phyloP scores from a whole-genome alignment of 2,888 invertebrate genomes.

The Crocallis elinguaria region DNA sequence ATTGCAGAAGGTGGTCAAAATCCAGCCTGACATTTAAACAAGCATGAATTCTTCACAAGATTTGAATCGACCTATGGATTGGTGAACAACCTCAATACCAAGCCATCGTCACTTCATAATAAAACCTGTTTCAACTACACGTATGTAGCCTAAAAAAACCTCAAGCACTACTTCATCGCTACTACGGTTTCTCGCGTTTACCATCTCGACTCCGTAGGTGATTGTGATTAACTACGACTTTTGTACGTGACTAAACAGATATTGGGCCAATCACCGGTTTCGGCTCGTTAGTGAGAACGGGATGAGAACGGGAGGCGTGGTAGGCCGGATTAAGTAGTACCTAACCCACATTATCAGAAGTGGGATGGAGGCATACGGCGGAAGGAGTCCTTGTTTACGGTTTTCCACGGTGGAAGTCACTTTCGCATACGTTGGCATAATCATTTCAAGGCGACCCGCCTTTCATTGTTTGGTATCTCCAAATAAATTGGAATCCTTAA shows the following conservation, averaged over 20 bases:
- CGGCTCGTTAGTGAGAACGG: conserved; percentile 52
- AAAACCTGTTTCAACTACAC: too few relatives aligned
- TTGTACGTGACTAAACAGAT: conserved; percentile 63
- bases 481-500: too few relatives aligned
- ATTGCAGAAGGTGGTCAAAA: too few relatives aligned
- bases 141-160: background rate
- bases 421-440: too few relatives aligned
- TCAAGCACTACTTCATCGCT: background rate
- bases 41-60: too few relatives aligned
- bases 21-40: too few relatives aligned
- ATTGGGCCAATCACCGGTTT: conserved; percentile 59
- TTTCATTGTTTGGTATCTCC: too few relatives aligned
- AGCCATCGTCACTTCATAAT: too few relatives aligned
- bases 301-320: conserved; percentile 30
- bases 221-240: conserved; percentile 61
- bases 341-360: conserved; percentile 15
- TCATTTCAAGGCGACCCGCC: too few relatives aligned
- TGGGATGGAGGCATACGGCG: background rate
- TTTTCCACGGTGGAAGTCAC: too few relatives aligned
- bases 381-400: background rate
- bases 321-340: conserved; percentile 31
- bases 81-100: too few relatives aligned
- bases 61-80: too few relatives aligned
- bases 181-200: conserved; percentile 20
- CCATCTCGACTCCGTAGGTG: conserved; percentile 43